phyloP scores from a whole-genome alignment of 1,140 invertebrate genomes.

The Leucophenga varia region DNA sequence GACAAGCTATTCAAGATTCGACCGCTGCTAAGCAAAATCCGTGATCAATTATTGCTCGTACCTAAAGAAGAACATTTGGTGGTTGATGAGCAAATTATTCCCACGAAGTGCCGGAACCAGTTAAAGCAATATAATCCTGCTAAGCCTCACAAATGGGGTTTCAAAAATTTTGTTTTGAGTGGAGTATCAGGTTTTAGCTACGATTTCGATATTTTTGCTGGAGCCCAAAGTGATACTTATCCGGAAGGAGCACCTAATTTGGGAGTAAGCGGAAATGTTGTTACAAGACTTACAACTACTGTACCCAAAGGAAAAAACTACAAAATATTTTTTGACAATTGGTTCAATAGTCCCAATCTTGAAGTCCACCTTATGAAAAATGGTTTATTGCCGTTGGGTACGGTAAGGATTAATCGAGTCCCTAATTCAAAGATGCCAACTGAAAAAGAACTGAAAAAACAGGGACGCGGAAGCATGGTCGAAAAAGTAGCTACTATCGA shows the following conservation, averaged over 20 bases:
- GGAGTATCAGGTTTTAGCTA: slow-evolving; percentile 42
- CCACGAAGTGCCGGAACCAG: no score
- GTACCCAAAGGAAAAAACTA: slow-evolving; percentile 38
- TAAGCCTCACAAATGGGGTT: no score
- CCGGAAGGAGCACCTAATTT: slow-evolving; percentile 25
- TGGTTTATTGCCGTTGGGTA: slow-evolving; percentile 52
- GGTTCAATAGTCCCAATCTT: slow-evolving; percentile 42
- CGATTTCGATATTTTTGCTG: no score
- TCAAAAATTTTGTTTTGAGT: no score
- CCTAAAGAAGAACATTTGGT: slow-evolving; percentile 34
- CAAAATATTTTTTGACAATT: slow-evolving; percentile 54
- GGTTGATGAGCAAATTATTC: no score
- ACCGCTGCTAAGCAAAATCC: no score
- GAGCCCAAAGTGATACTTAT: slow-evolving; percentile 32
- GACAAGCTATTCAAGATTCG: slow-evolving; percentile 52
- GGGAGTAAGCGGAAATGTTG: slow-evolving; percentile 41
- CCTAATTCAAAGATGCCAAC: slow-evolving; percentile 32
- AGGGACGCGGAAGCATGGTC: slow-evolving; percentile 17
- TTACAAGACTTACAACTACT: slow-evolving; percentile 26
- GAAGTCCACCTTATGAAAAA: slow-evolving; percentile 37
- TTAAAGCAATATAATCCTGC: no score
- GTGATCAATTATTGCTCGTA: no score
- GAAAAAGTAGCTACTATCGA: slow-evolving; percentile 33
- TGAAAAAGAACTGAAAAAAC: slow-evolving; percentile 40
- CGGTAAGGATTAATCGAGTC: slow-evolving; percentile 48